Conservation (phyloP, 1,140 invertebrate species). For the Drosophila tani region DNA sequence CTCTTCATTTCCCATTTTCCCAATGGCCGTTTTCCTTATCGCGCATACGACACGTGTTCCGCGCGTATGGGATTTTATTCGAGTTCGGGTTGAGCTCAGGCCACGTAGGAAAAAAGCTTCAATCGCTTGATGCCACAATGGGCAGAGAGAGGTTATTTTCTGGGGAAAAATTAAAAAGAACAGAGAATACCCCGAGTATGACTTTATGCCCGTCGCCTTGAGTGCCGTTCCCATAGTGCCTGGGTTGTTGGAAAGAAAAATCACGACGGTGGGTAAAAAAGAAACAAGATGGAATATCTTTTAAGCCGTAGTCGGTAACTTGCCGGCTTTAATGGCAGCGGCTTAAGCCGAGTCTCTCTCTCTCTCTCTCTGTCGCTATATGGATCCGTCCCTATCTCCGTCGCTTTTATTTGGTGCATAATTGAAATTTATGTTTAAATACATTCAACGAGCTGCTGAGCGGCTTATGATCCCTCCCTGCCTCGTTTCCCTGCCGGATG, state of each 20-base stretch:
- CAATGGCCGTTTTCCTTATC: conserved; percentile 33
- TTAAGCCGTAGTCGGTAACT: conserved; percentile 65
- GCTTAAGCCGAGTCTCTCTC: conserved; percentile 39
- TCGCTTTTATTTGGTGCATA: conserved; percentile 66
- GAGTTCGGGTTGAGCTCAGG: not conserved
- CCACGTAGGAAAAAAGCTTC: conserved; percentile 33
- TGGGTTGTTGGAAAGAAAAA: not conserved
- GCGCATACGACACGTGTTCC: conserved; percentile 19
- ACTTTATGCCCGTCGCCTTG: not conserved
- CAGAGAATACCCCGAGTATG: too few species aligned
- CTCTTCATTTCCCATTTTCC: conserved; percentile 17
- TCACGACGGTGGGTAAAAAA: conserved; percentile 13
- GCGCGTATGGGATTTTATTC: conserved; percentile 10
- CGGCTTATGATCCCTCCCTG: conserved; percentile 64
- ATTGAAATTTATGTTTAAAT: conserved; percentile 76
- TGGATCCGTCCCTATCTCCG: not conserved
- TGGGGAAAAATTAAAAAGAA: not conserved
- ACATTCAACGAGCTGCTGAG: conserved; percentile 73
- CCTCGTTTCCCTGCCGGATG: conserved; percentile 28
- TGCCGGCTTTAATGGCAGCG: conserved; percentile 67
- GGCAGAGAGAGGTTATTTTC: too few species aligned
- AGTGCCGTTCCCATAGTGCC: not conserved
- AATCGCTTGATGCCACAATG: not conserved
- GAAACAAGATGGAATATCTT: conserved; percentile 66
- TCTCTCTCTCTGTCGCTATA: not conserved